Conservation (phyloP, 2,888 invertebrate species). For the Drosophila anomalata region DNA sequence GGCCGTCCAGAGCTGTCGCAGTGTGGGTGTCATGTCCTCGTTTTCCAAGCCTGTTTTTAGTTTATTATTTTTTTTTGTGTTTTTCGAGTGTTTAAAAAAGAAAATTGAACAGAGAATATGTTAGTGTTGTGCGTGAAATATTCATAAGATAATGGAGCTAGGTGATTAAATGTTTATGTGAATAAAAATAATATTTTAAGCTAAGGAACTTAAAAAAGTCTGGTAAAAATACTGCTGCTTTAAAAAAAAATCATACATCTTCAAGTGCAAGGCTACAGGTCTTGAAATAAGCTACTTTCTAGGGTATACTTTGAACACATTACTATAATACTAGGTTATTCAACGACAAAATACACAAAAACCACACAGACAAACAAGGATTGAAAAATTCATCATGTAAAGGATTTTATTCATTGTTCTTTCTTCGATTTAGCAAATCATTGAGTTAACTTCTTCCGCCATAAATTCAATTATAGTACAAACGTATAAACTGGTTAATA, state of each 20-base stretch:
- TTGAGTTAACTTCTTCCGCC: constrained; percentile 31
- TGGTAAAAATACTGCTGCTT: constrained; percentile 3
- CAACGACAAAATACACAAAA: constrained; percentile 32
- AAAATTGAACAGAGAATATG: constrained; percentile 58
- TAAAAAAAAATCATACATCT: constrained; percentile 16
- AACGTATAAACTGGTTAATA: constrained; percentile 68
- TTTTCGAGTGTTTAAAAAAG: constrained; percentile 31
- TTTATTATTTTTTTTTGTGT: constrained; percentile 19
- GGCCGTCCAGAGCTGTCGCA: constrained; percentile 83
- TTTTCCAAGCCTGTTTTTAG: constrained; percentile 82
- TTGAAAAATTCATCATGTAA: constrained; percentile 51
- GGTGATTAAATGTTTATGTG: constrained; percentile 30
- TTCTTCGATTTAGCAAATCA: constrained; percentile 24
- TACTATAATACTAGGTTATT: constrained; percentile 6
- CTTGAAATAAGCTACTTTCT: constrained; percentile 15
- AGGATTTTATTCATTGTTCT: constrained; percentile 58
- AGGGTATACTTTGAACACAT: constrained; percentile 12
- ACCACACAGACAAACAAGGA: constrained; percentile 48
- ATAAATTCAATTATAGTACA: constrained; percentile 60
- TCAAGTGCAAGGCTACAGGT: constrained; percentile 44
- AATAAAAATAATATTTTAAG: neutral
- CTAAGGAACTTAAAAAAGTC: neutral
- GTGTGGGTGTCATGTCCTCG: constrained; percentile 84
- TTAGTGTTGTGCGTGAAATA: constrained; percentile 65
- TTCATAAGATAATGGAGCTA: constrained; percentile 15